These are phyloP conservation scores for Procambarus clarkii DNA, from an alignment of 1,140 invertebrate genomes.

Conservation along the genomic window DNA sequence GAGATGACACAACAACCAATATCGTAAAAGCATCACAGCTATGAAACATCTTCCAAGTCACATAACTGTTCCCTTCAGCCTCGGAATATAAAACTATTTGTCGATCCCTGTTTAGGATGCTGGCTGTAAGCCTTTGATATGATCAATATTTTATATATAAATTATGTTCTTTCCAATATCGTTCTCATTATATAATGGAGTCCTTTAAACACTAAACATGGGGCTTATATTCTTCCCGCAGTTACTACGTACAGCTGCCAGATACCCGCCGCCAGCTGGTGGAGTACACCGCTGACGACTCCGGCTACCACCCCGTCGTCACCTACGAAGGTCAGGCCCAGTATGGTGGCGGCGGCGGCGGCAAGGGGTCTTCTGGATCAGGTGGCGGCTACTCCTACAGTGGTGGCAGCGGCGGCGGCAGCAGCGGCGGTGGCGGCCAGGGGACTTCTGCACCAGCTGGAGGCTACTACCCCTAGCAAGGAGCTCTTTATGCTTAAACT, in stretches of 20 bases:
- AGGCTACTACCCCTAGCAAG: not conserved
- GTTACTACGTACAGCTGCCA: constrained; percentile 57
- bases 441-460: not conserved
- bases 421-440: not conserved
- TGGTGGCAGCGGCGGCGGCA: no score
- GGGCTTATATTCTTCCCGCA: not conserved
- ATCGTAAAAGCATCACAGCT: no score
- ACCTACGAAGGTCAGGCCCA: constrained; percentile 65
- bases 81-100: no score
- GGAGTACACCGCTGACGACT: constrained; percentile 51
- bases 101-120: no score
- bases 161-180: no score
- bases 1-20: not conserved
- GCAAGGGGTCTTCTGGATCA: not conserved
- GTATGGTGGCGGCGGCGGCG: not conserved
- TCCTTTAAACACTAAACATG: no score
- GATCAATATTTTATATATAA: no score
- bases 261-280: constrained; percentile 53
- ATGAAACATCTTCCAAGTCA: no score
- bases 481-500: no score
- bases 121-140: no score
- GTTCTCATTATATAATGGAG: no score
- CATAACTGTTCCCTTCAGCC: no score
- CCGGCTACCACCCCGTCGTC: constrained; percentile 58
- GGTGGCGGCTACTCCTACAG: not conserved